Conservation (phyloP, 2,113 vertebrate species). For the Periophthalmus modestus region DNA sequence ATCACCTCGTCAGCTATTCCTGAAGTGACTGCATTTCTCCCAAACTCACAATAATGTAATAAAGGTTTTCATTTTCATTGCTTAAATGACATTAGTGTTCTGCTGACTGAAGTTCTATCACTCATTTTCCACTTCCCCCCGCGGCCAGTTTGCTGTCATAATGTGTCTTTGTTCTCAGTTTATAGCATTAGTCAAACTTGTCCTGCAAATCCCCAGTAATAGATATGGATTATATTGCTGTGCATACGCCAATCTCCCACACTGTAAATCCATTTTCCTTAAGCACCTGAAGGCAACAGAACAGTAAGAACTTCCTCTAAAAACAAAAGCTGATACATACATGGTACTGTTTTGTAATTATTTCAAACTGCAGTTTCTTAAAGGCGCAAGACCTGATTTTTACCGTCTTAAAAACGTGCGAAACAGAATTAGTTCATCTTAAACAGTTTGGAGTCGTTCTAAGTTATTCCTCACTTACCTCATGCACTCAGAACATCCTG, state of each 20-base stretch:
- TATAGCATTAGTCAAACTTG: conserved; percentile 22
- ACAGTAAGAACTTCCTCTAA: conserved; percentile 68
- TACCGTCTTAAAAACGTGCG: too few relatives aligned
- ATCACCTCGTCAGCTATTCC: not conserved
- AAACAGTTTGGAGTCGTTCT: too few relatives aligned
- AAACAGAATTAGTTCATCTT: too few relatives aligned
- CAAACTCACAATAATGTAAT: not conserved
- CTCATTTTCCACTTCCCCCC: conserved; percentile 7
- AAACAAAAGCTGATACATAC: conserved; percentile 55
- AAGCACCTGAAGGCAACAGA: conserved; percentile 57
- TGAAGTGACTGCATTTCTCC: not conserved
- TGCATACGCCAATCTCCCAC: conserved; percentile 12
- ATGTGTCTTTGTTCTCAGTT: conserved; percentile 3
- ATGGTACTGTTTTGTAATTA: too few relatives aligned
- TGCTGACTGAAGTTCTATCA: conserved; percentile 3
- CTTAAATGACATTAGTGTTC: not conserved
- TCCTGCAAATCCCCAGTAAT: conserved; percentile 36
- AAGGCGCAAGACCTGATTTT: too few relatives aligned
- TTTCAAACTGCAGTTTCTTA: too few relatives aligned
- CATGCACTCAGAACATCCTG: too few relatives aligned
- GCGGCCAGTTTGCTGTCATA: conserved; percentile 14
- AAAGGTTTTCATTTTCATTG: not conserved
- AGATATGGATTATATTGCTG: conserved; percentile 39
- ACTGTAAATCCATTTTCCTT: conserved; percentile 50
- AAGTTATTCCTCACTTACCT: too few relatives aligned